Evolutionary conservation across 1,140 invertebrate genomes (phyloP), one percentile per base, ranked within the genome.

Genomic region (Hyles euphorbiae): DNA sequence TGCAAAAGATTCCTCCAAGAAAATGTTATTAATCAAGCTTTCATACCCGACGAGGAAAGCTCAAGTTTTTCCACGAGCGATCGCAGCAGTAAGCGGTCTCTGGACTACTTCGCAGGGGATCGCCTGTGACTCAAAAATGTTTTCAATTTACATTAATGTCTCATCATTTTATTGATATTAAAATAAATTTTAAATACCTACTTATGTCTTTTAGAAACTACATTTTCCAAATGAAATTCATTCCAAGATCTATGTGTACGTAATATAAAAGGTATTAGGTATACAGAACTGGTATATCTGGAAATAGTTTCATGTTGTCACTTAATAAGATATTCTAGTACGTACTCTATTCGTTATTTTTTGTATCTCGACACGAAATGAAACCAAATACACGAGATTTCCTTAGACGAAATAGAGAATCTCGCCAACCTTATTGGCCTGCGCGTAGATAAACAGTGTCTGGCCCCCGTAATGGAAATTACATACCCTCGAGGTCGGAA

Each of bases 401-500:
- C 46, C 45, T 64, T 56, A 61, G 53, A 63, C 65, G 56, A 65
- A 64, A 58, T 58, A 61, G 60, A 68, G 60, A 69, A 64, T 62
- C 61, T 61, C 64, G 58, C 48, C 58, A 48, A 40, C 58, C 61
- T 79, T 78, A 81, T 81, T 78, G 68, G 65, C 63, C 71, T 71
- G 64, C 65, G 67, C 68, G 70, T 78, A 74, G 63, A 78, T 76
- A 84, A 87, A 87, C 76, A 84, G 69, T 68, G 70, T 82, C 74
- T 84, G 75, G 76, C 70, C 76, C 64, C 72, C 74, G 73, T 86
- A 86, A 87, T 87, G 81, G 83, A 86, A 84, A 83, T 84, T 84
- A 87, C 83, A 87, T 78, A 87, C 76, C 80, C 68, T 75, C 74
- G 80, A 81, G 84, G 83, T 85, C 74, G 81, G 78, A 86, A 84